A percentile compares a stretch with the other conserved stretches of the same genome.
Conservation (phyloP, 1,140 invertebrate species). For the Zaprionus lachaisei region DNA sequence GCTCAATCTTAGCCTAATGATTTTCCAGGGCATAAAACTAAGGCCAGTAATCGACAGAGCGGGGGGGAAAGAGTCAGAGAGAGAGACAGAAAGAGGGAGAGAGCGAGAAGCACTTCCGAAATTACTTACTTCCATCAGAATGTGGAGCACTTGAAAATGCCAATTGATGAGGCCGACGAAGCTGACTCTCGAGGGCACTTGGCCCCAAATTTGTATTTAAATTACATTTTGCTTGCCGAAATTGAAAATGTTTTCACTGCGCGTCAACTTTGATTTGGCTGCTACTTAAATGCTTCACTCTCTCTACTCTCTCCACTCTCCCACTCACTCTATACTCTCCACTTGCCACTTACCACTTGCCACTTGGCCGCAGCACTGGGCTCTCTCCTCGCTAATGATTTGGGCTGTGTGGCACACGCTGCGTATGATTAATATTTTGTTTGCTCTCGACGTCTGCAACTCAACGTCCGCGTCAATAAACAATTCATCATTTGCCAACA, state of each 20-base stretch:
- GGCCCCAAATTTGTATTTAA: constrained; percentile 49
- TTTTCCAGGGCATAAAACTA: constrained; percentile 50
- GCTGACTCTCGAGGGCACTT: constrained; percentile 19
- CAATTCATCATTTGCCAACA: constrained; percentile 52
- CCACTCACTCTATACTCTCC: not conserved
- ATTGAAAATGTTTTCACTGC: constrained; percentile 49
- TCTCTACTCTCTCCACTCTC: constrained; percentile 6
- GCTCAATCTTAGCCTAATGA: constrained; percentile 58
- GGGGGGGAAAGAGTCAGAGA: not conserved
- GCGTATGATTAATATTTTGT: constrained; percentile 57
- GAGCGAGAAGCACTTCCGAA: constrained; percentile 1
- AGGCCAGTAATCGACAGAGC: constrained; percentile 1
- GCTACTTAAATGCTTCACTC: constrained; percentile 38
- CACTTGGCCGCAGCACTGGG: not conserved
- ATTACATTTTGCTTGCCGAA: constrained; percentile 54
- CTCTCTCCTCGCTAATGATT: constrained; percentile 25
- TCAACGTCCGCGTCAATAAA: constrained; percentile 14
- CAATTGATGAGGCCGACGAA: constrained; percentile 41
- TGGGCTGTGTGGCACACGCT: constrained; percentile 30
- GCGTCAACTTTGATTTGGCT: constrained; percentile 40
- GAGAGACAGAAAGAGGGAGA: not conserved
- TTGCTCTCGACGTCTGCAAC: constrained; percentile 5
- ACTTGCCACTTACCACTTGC: not conserved
- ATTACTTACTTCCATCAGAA: constrained; percentile 35
- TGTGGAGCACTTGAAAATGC: constrained; percentile 40